Evolutionary conservation across 2,113 vertebrate genomes (phyloP).

Genomic region (Neomonachus schauinslandi): DNA sequence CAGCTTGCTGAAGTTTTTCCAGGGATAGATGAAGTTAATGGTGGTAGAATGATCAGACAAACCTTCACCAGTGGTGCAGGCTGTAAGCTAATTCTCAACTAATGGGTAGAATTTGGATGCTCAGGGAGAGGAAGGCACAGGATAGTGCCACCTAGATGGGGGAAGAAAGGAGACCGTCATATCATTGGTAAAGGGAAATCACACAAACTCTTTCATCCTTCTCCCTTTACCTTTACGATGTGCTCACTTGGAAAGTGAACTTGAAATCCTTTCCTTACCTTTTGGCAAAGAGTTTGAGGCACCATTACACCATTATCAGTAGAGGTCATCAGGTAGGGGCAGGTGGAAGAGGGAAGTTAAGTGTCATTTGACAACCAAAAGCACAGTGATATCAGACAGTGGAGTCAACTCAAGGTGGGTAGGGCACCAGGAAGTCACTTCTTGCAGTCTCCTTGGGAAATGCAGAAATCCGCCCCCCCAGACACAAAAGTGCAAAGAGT

Average conservation of each 20-base stretch:
- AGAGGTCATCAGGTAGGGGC: neutral
- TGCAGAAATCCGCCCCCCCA: neutral
- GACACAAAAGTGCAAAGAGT: neutral
- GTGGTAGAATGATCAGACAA: neutral
- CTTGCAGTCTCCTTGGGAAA: neutral
- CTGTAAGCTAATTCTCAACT: neutral
- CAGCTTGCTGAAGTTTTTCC: neutral
- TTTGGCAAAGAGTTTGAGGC: constrained; percentile 24
- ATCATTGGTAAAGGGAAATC: neutral
- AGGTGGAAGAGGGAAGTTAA: neutral
- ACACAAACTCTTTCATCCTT: neutral
- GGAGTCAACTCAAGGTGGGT: neutral
- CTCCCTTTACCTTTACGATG: neutral
- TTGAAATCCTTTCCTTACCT: neutral
- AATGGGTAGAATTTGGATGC: neutral
- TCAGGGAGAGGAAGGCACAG: neutral
- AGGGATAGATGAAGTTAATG: neutral
- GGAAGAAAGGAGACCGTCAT: neutral
- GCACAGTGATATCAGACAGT: neutral
- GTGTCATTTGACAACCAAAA: neutral
- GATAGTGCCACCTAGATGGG: neutral
- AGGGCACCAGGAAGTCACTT: neutral
- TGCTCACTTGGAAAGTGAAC: neutral
- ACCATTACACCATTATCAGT: neutral
- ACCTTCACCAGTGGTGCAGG: neutral